Base-by-base conservation (phyloP, 2,888 invertebrate species). In the Zaprionus obscuricornis region DNA sequence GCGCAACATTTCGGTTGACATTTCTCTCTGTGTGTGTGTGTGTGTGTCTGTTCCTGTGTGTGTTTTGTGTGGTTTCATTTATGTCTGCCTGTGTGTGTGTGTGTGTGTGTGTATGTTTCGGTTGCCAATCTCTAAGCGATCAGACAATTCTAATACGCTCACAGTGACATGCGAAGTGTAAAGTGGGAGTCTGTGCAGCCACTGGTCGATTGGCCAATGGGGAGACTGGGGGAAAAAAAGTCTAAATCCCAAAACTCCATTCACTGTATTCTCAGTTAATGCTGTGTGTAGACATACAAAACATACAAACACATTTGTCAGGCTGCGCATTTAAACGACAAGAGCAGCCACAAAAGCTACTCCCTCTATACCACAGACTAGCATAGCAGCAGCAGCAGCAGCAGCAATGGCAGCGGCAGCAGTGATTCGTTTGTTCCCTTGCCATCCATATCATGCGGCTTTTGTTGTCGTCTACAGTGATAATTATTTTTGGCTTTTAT, bases 401-500 rank as follows among this genome's bases (percentile, higher is more conserved):
- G 34, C n/a, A 31, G 45, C n/a, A 11, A 31, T 8, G 2, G 18
- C 2, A 31, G 26, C 14, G 16, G 11, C 29, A 1, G 27, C 3
- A 24, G n/a, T n/a, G n/a, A n/a, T 24, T 5, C 29, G 11, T 7
- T 20, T 43, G 2, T 4, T 34, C 39, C 42, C 46, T 16, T 20
- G 64, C 18, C 50, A 29, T 10, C 34, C 45, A 42, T 68, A 50
- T 58, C 50, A 55, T 72, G 67, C 46, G 60, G 69, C 70, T 66
- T 66, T 67, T 81, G 70, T 74, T 77, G 72, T 85, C 72, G 62
- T 77, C 76, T 79, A 51, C 58, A 69, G 85, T 83, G 79, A 81
- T 85, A 85, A 81, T 85, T 81, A 83, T 81, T 81, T 81, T 81
- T 83, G 79, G 81, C 85, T 81, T 81, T 81, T 78, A 81, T 81